phyloP scores from a whole-genome alignment of 35 echinoderm and acorn worm species.

The Heliocidaris tuberculata region DNA sequence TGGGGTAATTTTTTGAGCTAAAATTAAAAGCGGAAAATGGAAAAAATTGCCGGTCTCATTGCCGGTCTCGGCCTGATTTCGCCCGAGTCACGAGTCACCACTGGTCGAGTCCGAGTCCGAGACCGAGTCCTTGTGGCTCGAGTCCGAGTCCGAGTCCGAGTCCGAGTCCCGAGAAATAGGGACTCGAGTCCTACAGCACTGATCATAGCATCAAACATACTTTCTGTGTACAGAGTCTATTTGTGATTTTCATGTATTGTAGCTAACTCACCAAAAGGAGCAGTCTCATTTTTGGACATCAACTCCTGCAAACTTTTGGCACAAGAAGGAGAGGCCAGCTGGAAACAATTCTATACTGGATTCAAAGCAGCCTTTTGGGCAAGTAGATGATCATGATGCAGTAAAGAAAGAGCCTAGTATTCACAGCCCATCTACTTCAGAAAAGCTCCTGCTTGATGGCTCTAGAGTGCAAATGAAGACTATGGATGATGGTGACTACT shows the following conservation, averaged over 20 bases:
- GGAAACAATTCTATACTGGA: background rate
- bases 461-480: background rate
- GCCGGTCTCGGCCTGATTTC: too few relatives aligned
- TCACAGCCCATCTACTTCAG: conserved; percentile 6
- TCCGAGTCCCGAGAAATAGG: too few relatives aligned
- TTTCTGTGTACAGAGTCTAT: too few relatives aligned
- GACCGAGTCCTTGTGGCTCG: too few relatives aligned
- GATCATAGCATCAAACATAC: too few relatives aligned
- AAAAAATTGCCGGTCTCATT: too few relatives aligned
- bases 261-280: background rate
- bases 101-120: too few relatives aligned
- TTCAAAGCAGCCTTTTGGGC: background rate
- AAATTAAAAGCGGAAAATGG: too few relatives aligned
- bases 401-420: background rate
- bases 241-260: background rate
- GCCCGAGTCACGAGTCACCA: too few relatives aligned
- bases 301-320: background rate
- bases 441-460: background rate
- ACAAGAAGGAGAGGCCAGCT: background rate
- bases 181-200: too few relatives aligned
- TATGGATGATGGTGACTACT: background rate
- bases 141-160: too few relatives aligned
- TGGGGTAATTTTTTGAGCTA: too few relatives aligned
- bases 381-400: background rate
- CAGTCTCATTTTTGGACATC: background rate